These are phyloP conservation scores for Dendroctonus valens DNA, from an alignment of 1,140 invertebrate genomes.

Conservation along the genomic window DNA sequence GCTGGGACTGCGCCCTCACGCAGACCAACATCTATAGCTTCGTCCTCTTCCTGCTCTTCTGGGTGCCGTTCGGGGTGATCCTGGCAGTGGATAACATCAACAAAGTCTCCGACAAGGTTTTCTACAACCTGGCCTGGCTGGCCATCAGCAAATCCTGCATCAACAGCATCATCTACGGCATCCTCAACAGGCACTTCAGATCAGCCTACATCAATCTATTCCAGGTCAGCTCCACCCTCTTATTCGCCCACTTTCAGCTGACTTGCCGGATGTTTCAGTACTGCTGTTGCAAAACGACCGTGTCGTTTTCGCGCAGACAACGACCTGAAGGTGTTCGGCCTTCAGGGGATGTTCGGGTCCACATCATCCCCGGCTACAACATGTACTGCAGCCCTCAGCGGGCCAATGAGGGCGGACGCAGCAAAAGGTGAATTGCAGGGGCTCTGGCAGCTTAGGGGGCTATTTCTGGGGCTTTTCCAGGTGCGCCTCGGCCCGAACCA, in stretches of 20 bases:
- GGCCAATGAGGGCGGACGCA: conserved; percentile 42
- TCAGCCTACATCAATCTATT: conserved; percentile 75
- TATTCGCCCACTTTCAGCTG: too few species aligned
- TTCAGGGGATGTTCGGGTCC: conserved; percentile 68
- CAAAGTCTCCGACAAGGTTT: conserved; percentile 54
- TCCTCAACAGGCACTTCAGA: conserved; percentile 67
- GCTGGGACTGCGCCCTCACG: conserved; percentile 63
- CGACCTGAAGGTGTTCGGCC: conserved; percentile 58
- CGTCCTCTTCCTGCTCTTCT: conserved; percentile 62
- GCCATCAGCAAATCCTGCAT: conserved; percentile 68
- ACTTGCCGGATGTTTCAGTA: conserved; percentile 54
- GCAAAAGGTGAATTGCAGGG: neutral
- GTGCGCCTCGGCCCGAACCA: conserved; percentile 40
- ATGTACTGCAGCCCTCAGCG: conserved; percentile 64
- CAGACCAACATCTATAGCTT: conserved; percentile 68
- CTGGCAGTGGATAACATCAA: conserved; percentile 55
- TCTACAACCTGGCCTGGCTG: conserved; percentile 68
- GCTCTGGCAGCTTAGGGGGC: neutral
- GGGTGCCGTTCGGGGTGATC: conserved; percentile 66
- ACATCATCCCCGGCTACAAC: conserved; percentile 74
- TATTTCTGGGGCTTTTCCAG: conserved; percentile 24
- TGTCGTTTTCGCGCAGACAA: conserved; percentile 66
- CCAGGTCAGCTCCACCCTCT: conserved; percentile 25
- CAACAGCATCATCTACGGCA: conserved; percentile 67
- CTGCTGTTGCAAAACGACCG: conserved; percentile 78